A percentile compares a stretch with the other conserved stretches of the same genome.
phyloP scores from a whole-genome alignment of 2,113 vertebrate genomes.

The Piprites chloris region DNA sequence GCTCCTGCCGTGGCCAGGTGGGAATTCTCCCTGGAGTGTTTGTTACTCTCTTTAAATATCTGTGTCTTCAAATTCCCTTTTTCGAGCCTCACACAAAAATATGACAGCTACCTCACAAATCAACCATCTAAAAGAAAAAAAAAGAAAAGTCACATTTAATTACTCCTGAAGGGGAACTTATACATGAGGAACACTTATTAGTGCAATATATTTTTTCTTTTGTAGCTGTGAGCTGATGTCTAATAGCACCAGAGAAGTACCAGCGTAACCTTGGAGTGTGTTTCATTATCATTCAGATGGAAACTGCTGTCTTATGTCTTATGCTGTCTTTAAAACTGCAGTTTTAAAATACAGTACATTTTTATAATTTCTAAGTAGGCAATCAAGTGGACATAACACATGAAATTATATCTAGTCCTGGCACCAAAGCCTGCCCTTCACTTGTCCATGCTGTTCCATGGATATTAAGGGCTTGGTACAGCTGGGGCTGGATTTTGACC shows the following conservation, averaged over 20 bases:
- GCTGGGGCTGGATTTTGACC: background rate
- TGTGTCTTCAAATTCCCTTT: background rate
- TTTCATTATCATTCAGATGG: constrained; percentile 56
- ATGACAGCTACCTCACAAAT: constrained; percentile 45
- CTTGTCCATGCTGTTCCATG: background rate
- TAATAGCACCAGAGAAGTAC: constrained; percentile 46
- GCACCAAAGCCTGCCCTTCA: constrained; percentile 8
- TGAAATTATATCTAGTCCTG: constrained; percentile 26
- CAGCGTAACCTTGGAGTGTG: constrained; percentile 56
- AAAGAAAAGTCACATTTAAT: constrained; percentile 52
- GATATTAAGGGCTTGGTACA: background rate
- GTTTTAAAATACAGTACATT: constrained; percentile 42
- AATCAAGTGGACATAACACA: constrained; percentile 38
- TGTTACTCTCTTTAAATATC: background rate
- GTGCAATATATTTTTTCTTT: constrained; percentile 42
- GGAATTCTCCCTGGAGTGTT: background rate
- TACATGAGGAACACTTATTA: constrained; percentile 61
- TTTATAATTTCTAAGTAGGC: constrained; percentile 58
- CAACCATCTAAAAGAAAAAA: background rate
- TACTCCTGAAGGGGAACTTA: constrained; percentile 55
- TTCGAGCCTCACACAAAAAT: background rate
- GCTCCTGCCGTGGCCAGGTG: background rate
- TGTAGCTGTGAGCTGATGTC: constrained; percentile 62
- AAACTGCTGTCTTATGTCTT: constrained; percentile 44
- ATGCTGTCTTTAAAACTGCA: no score